Conservation (phyloP, 2,113 vertebrate species). For the Pteronura brasiliensis region DNA sequence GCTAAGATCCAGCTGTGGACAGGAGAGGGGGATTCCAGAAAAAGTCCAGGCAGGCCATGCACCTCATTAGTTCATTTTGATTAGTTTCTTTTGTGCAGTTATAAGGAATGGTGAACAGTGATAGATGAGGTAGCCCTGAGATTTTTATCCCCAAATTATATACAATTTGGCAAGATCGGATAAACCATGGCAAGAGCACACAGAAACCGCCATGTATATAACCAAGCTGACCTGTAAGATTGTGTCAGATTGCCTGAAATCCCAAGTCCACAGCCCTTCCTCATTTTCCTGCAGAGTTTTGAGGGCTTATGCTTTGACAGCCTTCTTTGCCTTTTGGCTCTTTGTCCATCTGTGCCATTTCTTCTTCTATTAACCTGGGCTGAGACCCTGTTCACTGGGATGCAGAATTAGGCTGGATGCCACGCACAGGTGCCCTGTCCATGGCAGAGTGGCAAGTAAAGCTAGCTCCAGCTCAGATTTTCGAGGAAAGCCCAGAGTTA, state of each 20-base stretch:
- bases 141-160: background rate
- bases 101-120: conserved; percentile 34
- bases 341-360: background rate
- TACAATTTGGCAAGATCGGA: conserved; percentile 15
- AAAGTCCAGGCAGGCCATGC: conserved; percentile 47
- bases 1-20: conserved; percentile 60
- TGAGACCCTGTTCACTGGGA: background rate
- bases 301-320: background rate
- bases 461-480: background rate
- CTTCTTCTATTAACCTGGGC: background rate
- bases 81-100: conserved; percentile 64
- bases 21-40: conserved; percentile 2
- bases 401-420: background rate
- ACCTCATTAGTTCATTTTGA: conserved; percentile 68
- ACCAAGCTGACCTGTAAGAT: background rate
- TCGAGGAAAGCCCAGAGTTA: background rate
- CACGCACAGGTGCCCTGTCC: background rate
- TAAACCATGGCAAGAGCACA: background rate
- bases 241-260: background rate
- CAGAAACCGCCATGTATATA: background rate
- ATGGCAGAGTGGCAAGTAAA: background rate
- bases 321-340: background rate
- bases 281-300: background rate
- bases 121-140: conserved; percentile 51
- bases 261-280: background rate